Base-by-base conservation (phyloP, 2,888 invertebrate genomes). In the Selenia dentaria region DNA sequence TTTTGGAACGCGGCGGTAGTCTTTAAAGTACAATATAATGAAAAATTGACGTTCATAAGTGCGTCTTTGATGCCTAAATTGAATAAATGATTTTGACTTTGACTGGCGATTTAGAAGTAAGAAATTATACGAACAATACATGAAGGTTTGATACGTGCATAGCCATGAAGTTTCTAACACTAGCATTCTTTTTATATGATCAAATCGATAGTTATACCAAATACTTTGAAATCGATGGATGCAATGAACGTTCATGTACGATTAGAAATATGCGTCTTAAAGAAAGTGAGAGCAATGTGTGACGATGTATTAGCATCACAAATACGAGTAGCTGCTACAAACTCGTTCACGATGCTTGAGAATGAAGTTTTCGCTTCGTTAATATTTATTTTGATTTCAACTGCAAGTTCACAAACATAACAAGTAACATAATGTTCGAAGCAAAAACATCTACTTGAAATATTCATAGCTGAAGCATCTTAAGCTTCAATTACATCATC, bases 241-340 rank as follows among this genome's bases (percentile, higher is more conserved):
- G 8, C 25, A 2, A 10, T 25, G 25, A 1, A 10, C 9, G 25
- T 3, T 3, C 39, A 38, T 44, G 16, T 34, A 12, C 40, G 20
- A 48, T 40, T 45, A 41, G 50, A 56, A 53, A 54, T 49, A 68
- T 58, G 58, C 47, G 48, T 57, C 55, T 59, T 51, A 67, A 64
- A 51, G 75, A 76, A 77, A 79, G 75, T 67, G 71, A 77, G 62
- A 71, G 59, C 60, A 61, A 61, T 61, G 58, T 67, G 68, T 72
- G 70, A 64, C 59, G 60, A 52, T 51, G 52, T 54, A 78, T 78
- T 75, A 69, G 60, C 61, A 62, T 67, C 50, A 62, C 64, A 69
- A 71, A 72, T 57, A 62, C 64, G 68, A 71, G 72, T 57, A 53
- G 49, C 42, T 43, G 46, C 45, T 42, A 44, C 44, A 59, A 63